These are phyloP conservation scores for Protobothrops flavoviridis DNA, from an alignment of 2,113 vertebrate genomes.

Conservation along the genomic window DNA sequence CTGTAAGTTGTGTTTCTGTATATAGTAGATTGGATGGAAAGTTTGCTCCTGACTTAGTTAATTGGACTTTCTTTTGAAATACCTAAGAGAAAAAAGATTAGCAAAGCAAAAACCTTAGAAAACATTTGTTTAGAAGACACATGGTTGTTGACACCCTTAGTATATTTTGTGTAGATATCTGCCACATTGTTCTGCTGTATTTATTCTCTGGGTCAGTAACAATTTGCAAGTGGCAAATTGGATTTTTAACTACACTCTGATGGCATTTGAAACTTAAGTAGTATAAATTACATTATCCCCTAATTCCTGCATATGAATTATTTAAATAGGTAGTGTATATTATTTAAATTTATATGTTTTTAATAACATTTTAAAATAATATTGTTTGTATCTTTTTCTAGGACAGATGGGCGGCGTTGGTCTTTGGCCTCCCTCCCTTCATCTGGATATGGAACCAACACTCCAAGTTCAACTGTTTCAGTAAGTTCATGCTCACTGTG, in stretches of 20 bases:
- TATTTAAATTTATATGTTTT: neutral
- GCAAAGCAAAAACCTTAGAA: neutral
- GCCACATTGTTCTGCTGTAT: no score
- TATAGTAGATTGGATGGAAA: neutral
- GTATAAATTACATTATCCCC: neutral
- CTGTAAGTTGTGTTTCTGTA: neutral
- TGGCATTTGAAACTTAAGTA: neutral
- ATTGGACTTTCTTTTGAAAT: neutral
- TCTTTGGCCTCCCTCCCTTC: conserved; percentile 95
- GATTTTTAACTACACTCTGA: neutral
- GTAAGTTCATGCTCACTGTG: conserved; percentile 67
- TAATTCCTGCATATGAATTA: neutral
- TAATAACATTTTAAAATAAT: neutral
- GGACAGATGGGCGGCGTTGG: conserved; percentile 95
- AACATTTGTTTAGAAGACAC: neutral
- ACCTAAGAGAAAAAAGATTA: neutral
- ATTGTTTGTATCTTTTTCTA: conserved; percentile 53
- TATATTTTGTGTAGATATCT: neutral
- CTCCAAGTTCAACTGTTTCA: conserved; percentile 96
- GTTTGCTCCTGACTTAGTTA: conserved; percentile 3
- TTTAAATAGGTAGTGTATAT: neutral
- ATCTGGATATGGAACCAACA: conserved; percentile 97
- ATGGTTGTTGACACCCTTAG: neutral
- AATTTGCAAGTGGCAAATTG: neutral
- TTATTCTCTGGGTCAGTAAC: neutral